Base-by-base conservation (phyloP, 2,797 vertebrate genomes). In the Sebastes iracundus region DNA sequence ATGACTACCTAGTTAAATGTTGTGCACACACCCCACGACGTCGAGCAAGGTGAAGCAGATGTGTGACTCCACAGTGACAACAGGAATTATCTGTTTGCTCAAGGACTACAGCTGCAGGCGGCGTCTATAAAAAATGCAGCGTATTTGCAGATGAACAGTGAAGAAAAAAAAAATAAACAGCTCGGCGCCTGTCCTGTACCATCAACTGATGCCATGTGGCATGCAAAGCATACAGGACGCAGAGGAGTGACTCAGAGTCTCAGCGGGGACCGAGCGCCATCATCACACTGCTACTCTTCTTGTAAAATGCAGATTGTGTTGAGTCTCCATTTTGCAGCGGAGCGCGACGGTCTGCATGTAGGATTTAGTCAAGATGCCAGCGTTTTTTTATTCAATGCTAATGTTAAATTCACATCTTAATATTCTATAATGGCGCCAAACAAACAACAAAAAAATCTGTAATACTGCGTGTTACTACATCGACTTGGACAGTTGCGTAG, bases 11-110 rank as follows among this genome's bases (percentile, higher is more conserved):
- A 38, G 66, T 72, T 75, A 68, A 82, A 88, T 53, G 46, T 62
- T 56, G 84, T 77, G 89, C 87, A 88, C 77, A 84, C 75, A 49
- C 46, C 46, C 66, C 81, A 72, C 66, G 16, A 23, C 3, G 35
- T 32, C 4, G 66, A 22, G 68, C 76, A 80, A 89, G 91, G 86
- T 80, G 79, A 80, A 56, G 78, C 60, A 76, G 82, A 87, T 38
- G 72, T 67, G 84, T 80, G 83, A 89, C 76, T 85, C 77, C 55
- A 25, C 66, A 13, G 73, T 82, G 88, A 90, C 80, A 75, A 77
- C 80, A 77, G 84, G 83, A 82, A 88, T 89, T 74, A 90, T 87
- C 65, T 77, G 82, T 92, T 90, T 85, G 79, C 77, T 89, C 82
- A 74, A 80, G 80, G 79, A 83, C 76, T 82, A 75, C 82, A 71